These are phyloP conservation scores for Homarus americanus DNA, from an alignment of 1,140 invertebrate genomes.

Conservation along the genomic window DNA sequence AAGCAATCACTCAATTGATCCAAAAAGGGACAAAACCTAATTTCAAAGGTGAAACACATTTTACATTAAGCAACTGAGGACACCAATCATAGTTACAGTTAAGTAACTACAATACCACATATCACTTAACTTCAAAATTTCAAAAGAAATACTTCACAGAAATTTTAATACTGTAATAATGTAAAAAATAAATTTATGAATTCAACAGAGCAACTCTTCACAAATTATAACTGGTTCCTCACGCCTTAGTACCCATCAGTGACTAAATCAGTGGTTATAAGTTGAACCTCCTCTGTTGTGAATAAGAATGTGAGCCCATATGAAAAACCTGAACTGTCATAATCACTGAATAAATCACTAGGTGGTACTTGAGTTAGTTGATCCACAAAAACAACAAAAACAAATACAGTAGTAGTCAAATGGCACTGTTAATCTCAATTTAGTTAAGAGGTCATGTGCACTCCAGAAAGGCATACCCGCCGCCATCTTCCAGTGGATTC, in stretches of 20 bases:
- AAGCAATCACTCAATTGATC: neutral
- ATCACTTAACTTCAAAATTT: neutral
- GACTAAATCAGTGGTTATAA: neutral
- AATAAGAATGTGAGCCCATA: neutral
- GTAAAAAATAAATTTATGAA: neutral
- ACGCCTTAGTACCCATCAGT: neutral
- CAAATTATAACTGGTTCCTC: neutral
- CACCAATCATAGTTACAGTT: neutral
- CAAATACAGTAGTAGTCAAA: slow-evolving; percentile 28
- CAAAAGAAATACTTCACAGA: neutral
- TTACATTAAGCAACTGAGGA: neutral
- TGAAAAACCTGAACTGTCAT: neutral
- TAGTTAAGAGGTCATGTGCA: slow-evolving; percentile 12
- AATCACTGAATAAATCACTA: slow-evolving; percentile 31
- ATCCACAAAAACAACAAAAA: slow-evolving; percentile 14
- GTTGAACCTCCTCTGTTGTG: neutral
- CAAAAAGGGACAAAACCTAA: neutral
- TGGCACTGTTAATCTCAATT: slow-evolving; percentile 14
- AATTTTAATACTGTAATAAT: neutral
- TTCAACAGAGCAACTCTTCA: neutral
- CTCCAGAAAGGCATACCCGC: slow-evolving; percentile 60
- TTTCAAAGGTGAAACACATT: neutral
- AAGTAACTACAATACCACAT: neutral
- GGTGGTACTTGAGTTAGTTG: slow-evolving; percentile 6
- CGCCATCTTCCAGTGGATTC: slow-evolving; percentile 72